Evolutionary conservation across 2,888 invertebrate species (phyloP).

Genomic region (Monoplex corrugatus): DNA sequence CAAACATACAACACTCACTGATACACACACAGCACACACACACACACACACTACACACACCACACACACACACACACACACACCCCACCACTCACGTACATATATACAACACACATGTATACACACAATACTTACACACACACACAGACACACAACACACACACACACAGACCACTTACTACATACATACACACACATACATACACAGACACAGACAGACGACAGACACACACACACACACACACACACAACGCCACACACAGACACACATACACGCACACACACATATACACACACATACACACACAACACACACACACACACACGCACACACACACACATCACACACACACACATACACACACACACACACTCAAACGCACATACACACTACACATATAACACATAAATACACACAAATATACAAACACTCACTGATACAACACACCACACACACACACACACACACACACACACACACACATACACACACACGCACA

Average conservation of each 20-base stretch:
- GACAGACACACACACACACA: not conserved
- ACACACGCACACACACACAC: not conserved
- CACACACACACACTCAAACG: not conserved
- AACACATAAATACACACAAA: not conserved
- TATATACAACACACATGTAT: not conserved
- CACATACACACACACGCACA: slow-evolving; percentile 22
- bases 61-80: slow-evolving; percentile 5
- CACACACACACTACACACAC: not conserved
- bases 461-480: not conserved
- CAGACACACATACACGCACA: not conserved
- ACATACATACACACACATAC: not conserved
- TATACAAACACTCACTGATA: not conserved
- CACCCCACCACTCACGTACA: not conserved
- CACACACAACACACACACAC: slow-evolving; percentile 6
- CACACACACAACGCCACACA: not conserved
- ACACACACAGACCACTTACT: not conserved
- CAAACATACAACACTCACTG: too few species aligned
- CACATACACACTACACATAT: not conserved
- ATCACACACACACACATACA: not conserved
- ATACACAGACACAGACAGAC: too few species aligned
- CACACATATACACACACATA: slow-evolving; percentile 22
- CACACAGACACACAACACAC: not conserved
- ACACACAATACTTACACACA: not conserved
- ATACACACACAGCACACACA: too few species aligned
- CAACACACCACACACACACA: not conserved